Conservation (phyloP, 2,888 invertebrate genomes). For the Cephus pulcher region DNA sequence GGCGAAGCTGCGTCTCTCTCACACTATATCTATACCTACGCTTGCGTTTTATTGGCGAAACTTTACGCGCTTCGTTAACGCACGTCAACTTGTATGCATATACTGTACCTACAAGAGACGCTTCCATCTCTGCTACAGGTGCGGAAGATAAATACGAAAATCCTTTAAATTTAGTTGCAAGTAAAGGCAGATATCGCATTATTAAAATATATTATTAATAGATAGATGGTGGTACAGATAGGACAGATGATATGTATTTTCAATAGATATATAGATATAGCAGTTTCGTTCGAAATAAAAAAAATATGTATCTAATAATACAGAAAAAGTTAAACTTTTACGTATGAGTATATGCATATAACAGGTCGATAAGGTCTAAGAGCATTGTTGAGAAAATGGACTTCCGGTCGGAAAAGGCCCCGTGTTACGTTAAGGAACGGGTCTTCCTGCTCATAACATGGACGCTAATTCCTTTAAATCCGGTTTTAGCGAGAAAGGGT, state of each 20-base stretch:
- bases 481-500: slow-evolving; percentile 51
- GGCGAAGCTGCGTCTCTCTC: slow-evolving; percentile 17
- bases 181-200: neutral
- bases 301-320: neutral
- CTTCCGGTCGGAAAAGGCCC: neutral
- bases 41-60: neutral
- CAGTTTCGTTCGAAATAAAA: neutral
- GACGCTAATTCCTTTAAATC: slow-evolving; percentile 39
- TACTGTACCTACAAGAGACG: neutral
- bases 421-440: neutral
- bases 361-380: neutral
- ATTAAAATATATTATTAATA: neutral
- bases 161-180: neutral
- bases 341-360: too few relatives aligned
- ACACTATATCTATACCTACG: neutral
- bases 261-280: neutral
- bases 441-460: slow-evolving; percentile 11
- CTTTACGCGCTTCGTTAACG: neutral
- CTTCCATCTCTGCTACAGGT: slow-evolving; percentile 5
- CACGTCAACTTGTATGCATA: neutral
- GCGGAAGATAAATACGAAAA: neutral
- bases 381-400: neutral
- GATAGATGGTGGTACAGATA: neutral
- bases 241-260: neutral
- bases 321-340: too few relatives aligned